A percentile compares a stretch with the other conserved stretches of the same genome.
These are phyloP conservation scores for Leptinotarsa juncta DNA, from an alignment of 2,888 invertebrate genomes.

Conservation along the genomic window DNA sequence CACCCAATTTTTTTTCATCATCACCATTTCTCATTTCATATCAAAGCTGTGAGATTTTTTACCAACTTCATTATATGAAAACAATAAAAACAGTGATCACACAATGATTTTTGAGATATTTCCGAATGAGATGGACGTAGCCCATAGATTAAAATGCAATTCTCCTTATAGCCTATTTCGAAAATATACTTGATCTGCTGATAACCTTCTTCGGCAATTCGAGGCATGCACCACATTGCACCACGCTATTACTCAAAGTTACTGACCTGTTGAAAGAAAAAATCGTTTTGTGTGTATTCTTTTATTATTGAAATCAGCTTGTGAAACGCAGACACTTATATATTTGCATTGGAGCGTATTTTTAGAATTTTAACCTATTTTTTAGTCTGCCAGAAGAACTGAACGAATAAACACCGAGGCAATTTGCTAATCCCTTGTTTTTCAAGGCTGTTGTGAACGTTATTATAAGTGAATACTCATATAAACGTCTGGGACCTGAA, in stretches of 20 bases:
- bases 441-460: slow-evolving; percentile 26
- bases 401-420: slow-evolving; percentile 38
- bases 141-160: not conserved
- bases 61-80: no score
- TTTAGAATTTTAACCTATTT: slow-evolving; percentile 49
- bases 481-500: not conserved
- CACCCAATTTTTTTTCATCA: no score
- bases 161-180: not conserved
- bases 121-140: no score
- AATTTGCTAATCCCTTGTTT: slow-evolving; percentile 37
- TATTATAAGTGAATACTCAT: not conserved
- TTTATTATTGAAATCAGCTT: slow-evolving; percentile 45
- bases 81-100: no score
- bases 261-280: slow-evolving; percentile 14
- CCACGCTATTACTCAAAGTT: not conserved
- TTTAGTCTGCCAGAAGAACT: slow-evolving; percentile 46
- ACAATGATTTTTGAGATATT: no score
- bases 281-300: slow-evolving; percentile 29
- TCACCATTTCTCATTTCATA: no score
- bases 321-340: slow-evolving; percentile 41
- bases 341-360: slow-evolving; percentile 48
- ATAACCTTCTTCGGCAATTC: slow-evolving; percentile 9
- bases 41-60: no score
- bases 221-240: slow-evolving; percentile 6
- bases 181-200: slow-evolving; percentile 6